Conservation (phyloP, 2,888 invertebrate genomes). For the Mimumesa dahlbomi region DNA sequence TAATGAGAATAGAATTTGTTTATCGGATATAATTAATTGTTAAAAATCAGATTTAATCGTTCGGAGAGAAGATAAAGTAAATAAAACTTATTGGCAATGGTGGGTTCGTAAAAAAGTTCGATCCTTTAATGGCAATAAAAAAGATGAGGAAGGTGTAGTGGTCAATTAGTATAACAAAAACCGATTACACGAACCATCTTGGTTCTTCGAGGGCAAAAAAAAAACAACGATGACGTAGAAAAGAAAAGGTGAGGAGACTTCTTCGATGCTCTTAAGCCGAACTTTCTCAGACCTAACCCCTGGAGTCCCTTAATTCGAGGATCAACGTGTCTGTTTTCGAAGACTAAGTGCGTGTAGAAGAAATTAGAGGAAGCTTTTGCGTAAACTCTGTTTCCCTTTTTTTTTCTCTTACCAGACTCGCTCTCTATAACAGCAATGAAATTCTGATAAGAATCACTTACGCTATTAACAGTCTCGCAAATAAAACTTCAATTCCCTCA, state of each 20-base stretch:
- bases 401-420: neutral
- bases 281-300: conserved; percentile 46
- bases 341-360: conserved; percentile 47
- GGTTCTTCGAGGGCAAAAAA: conserved; percentile 19
- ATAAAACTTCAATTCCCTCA: neutral
- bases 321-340: conserved; percentile 58
- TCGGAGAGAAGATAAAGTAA: neutral
- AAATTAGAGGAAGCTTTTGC: conserved; percentile 44
- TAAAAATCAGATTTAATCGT: neutral
- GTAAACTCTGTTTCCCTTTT: conserved; percentile 29
- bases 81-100: no score
- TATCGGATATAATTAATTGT: neutral
- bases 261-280: conserved; percentile 46
- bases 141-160: conserved; percentile 9
- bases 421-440: conserved; percentile 1
- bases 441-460: no score
- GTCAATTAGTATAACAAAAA: conserved; percentile 54
- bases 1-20: no score
- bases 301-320: conserved; percentile 60
- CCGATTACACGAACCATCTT: conserved; percentile 39
- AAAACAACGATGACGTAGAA: conserved; percentile 7
- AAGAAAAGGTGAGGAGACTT: conserved; percentile 33
- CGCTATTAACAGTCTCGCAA: no score
- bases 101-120: no score
- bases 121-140: neutral